A percentile compares a stretch with the other conserved stretches of the same genome.
Conservation (phyloP, 2,113 vertebrate species). For the Platycercus adscitus region DNA sequence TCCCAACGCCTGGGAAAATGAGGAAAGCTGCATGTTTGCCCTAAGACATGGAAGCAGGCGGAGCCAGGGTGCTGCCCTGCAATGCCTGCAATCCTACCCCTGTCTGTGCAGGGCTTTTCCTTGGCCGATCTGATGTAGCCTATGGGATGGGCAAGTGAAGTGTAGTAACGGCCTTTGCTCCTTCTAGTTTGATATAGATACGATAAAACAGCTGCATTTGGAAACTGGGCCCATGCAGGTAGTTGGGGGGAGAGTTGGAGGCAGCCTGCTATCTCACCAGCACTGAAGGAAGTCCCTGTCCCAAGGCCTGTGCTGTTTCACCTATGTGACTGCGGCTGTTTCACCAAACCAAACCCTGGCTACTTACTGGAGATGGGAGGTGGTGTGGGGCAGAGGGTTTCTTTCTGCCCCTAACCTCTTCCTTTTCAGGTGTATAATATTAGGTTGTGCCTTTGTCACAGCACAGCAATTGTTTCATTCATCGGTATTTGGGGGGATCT, state of each 20-base stretch:
- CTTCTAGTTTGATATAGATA: neutral
- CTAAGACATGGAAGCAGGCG: neutral
- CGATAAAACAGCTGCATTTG: neutral
- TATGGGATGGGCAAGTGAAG: neutral
- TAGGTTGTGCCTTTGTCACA: rapidly evolving
- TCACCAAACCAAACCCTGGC: neutral
- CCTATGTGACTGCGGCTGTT: rapidly evolving
- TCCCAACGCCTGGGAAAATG: neutral
- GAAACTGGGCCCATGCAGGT: neutral
- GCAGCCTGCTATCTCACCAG: neutral
- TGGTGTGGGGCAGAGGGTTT: neutral
- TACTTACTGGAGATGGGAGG: neutral
- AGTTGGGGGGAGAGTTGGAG: neutral
- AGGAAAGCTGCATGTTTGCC: neutral
- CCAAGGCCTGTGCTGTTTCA: neutral
- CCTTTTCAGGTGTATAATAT: rapidly evolving
- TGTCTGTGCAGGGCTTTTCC: neutral
- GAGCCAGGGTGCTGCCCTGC: neutral
- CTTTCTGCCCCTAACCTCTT: neutral
- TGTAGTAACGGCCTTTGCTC: neutral
- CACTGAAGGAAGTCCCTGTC: neutral
- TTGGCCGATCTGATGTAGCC: neutral
- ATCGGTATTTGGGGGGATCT: neutral
- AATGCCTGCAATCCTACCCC: rapidly evolving
- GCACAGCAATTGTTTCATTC: neutral